These are phyloP conservation scores for Protodeltote pygarga DNA, from an alignment of 2,888 invertebrate species.

Conservation along the genomic window DNA sequence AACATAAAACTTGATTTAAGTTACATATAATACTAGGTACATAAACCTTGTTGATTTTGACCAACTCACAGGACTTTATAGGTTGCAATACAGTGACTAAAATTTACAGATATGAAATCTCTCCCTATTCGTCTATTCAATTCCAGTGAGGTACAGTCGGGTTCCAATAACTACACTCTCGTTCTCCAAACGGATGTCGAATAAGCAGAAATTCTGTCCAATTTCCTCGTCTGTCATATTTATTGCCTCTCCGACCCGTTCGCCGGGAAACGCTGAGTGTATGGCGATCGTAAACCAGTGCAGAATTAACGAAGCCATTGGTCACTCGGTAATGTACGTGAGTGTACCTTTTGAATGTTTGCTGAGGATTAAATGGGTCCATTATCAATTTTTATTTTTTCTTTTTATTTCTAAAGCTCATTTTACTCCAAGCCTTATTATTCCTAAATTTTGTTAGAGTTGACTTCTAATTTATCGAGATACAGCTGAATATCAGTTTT, in stretches of 20 bases:
- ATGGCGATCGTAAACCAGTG: constrained; percentile 51
- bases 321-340: constrained; percentile 24
- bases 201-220: constrained; percentile 76
- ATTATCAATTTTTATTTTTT: background rate
- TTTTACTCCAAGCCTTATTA: no score
- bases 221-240: constrained; percentile 79
- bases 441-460: no score
- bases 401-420: background rate
- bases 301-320: constrained; percentile 48
- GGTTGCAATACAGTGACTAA: constrained; percentile 2
- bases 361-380: constrained; percentile 2
- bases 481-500: no score
- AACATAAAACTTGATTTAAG: no score
- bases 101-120: constrained; percentile 14
- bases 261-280: constrained; percentile 60
- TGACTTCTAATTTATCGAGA: no score
- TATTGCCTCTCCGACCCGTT: constrained; percentile 67
- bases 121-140: constrained; percentile 14
- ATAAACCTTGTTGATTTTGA: no score
- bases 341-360: constrained; percentile 21
- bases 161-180: constrained; percentile 52
- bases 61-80: constrained; percentile 2
- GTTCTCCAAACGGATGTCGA: constrained; percentile 52
- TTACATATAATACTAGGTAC: no score
- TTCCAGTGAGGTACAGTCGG: constrained; percentile 32